Evolutionary conservation across 2,888 invertebrate species (phyloP).

Genomic region (Tachina fera): DNA sequence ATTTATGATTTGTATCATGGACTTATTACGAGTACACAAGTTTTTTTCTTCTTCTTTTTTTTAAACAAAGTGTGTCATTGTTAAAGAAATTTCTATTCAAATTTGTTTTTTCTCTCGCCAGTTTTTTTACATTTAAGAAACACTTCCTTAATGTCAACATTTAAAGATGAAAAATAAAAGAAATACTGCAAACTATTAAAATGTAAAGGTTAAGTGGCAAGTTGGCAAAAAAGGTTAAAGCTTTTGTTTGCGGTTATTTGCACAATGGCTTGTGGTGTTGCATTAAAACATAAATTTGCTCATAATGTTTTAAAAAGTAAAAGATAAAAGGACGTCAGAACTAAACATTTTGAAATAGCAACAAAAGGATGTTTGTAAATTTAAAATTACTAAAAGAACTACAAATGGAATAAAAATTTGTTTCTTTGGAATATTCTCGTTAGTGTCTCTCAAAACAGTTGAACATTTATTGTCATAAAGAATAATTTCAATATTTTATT

Average conservation of each 20-base stretch:
- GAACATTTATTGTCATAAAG: no score
- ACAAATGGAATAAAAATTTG: no score
- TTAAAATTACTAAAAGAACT: no score
- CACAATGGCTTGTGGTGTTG: conserved; percentile 37
- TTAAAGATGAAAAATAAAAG: conserved; percentile 23
- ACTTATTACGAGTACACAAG: neutral
- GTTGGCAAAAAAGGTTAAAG: conserved; percentile 80
- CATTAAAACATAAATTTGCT: no score
- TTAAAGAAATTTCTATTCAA: conserved; percentile 57
- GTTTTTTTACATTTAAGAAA: conserved; percentile 37
- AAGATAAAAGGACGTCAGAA: no score
- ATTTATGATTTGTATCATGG: conserved; percentile 40
- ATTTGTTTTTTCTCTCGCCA: neutral
- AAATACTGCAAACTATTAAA: conserved; percentile 56
- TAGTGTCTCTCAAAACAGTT: no score
- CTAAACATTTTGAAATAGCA: no score
- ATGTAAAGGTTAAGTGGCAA: conserved; percentile 80
- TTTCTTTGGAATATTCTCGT: no score
- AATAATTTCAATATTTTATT: no score
- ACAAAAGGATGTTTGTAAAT: no score
- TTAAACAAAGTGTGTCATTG: conserved; percentile 49
- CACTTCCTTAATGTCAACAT: conserved; percentile 66
- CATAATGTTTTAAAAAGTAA: no score
- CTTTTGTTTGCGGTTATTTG: conserved; percentile 71
- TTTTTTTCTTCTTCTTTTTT: conserved; percentile 18